A percentile compares a stretch with the other conserved stretches of the same genome.
These are phyloP conservation scores for Synodontis membranacea DNA, from an alignment of 2,113 vertebrate genomes.

Conservation along the genomic window DNA sequence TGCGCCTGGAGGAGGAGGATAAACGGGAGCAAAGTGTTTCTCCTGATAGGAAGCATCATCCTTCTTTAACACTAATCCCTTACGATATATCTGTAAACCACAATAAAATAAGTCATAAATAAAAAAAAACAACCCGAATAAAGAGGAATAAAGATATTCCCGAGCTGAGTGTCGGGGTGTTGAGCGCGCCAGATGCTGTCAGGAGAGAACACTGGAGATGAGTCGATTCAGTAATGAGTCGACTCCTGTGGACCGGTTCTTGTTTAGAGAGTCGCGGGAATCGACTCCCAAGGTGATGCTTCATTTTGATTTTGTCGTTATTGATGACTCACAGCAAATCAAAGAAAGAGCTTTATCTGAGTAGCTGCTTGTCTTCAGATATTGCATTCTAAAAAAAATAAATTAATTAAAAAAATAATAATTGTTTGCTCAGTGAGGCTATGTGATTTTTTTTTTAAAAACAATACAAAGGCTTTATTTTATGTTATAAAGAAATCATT, in stretches of 20 bases:
- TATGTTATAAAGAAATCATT: background rate
- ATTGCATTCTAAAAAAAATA: background rate
- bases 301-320: background rate
- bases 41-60: conserved; percentile 61
- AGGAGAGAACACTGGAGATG: background rate
- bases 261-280: background rate
- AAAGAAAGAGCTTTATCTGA: background rate
- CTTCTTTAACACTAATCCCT: conserved; percentile 10
- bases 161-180: background rate
- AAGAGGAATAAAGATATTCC: background rate
- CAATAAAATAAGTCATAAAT: too few species aligned
- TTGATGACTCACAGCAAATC: background rate
- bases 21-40: conserved; percentile 65
- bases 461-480: background rate
- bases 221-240: background rate
- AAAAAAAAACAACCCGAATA: background rate
- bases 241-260: background rate
- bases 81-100: too few species aligned
- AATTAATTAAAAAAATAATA: background rate
- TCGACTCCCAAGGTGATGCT: background rate
- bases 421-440: too few species aligned
- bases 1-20: conserved; percentile 59
- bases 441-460: background rate
- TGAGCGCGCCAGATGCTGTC: background rate
- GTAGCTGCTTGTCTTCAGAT: too few species aligned